These are phyloP conservation scores for Micoletzkya japonica DNA, from an alignment of 2,888 invertebrate species.

Conservation along the genomic window DNA sequence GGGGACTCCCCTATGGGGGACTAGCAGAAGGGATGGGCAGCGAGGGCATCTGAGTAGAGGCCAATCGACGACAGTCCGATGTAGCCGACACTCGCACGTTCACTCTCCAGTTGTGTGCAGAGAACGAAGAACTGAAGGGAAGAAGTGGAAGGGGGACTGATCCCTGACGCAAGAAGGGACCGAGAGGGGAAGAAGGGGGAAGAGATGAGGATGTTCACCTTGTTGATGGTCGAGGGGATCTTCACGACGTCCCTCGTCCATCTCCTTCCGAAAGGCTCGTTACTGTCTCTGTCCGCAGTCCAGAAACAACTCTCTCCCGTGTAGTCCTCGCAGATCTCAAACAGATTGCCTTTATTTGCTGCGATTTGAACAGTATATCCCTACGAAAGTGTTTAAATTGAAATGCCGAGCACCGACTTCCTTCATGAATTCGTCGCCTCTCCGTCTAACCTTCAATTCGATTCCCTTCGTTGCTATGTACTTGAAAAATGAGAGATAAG, in stretches of 20 bases:
- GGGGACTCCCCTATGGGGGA: not conserved
- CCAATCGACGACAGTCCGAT: slow-evolving; percentile 45
- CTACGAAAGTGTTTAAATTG: no score
- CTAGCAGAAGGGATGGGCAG: slow-evolving; percentile 40
- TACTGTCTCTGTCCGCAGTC: slow-evolving; percentile 43
- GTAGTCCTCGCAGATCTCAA: slow-evolving; percentile 24
- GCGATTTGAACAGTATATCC: no score
- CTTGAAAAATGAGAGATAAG: slow-evolving; percentile 46
- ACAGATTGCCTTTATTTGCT: no score
- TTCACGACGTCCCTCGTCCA: slow-evolving; percentile 48
- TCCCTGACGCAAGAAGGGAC: slow-evolving; percentile 1
- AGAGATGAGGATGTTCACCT: slow-evolving; percentile 10
- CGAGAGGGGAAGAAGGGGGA: not conserved
- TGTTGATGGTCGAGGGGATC: slow-evolving; percentile 41
- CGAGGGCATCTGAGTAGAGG: slow-evolving; percentile 41
- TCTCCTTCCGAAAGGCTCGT: slow-evolving; percentile 37
- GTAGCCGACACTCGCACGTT: slow-evolving; percentile 44
- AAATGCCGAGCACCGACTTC: not conserved
- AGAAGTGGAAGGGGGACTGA: not conserved
- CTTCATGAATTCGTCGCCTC: not conserved
- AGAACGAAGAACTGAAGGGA: slow-evolving; percentile 41
- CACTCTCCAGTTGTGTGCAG: slow-evolving; percentile 38
- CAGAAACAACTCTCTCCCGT: slow-evolving; percentile 30
- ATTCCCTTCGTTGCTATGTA: slow-evolving; percentile 41
- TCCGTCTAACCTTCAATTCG: slow-evolving; percentile 11